These are phyloP conservation scores for Holothuria leucospilota DNA, from an alignment of 53 echinoderm and acorn worm species.

Conservation along the genomic window DNA sequence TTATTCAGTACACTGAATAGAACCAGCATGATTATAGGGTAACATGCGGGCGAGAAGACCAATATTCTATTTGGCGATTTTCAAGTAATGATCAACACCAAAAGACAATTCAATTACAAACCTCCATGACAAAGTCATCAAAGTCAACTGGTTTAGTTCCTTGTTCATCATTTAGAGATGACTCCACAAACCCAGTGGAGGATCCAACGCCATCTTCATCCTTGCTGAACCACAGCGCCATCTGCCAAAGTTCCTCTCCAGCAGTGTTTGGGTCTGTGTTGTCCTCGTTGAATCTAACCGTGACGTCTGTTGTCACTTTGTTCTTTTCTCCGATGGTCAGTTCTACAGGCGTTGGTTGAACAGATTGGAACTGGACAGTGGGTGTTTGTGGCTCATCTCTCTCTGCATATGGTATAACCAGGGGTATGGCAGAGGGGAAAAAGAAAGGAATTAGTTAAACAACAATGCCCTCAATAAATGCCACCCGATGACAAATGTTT, in stretches of 20 bases:
- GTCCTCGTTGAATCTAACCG: slow-evolving; percentile 14
- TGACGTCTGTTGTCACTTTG: slow-evolving; percentile 26
- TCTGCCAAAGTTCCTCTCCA: slow-evolving; percentile 67
- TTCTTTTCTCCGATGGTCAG: neutral
- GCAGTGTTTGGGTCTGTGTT: slow-evolving; percentile 27
- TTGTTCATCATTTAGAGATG: slow-evolving; percentile 20
- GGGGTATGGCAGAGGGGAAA: neutral
- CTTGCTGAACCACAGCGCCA: slow-evolving; percentile 65
- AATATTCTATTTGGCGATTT: too few relatives aligned
- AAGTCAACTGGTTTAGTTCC: slow-evolving; percentile 42
- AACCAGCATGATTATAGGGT: too few relatives aligned
- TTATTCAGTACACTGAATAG: too few relatives aligned
- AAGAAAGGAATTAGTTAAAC: too few relatives aligned
- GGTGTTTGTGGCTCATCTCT: neutral
- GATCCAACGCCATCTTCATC: slow-evolving; percentile 58
- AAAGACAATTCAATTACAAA: neutral
- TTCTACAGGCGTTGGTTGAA: slow-evolving; percentile 27
- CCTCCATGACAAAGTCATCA: slow-evolving; percentile 47
- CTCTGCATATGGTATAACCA: neutral
- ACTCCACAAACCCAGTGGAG: slow-evolving; percentile 36
- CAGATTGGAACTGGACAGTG: slow-evolving; percentile 39
- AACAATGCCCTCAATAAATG: too few relatives aligned
- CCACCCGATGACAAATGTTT: too few relatives aligned
- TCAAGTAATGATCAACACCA: too few relatives aligned
- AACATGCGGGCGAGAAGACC: too few relatives aligned